These are phyloP conservation scores for Zaprionus bogoriensis DNA, from an alignment of 2,888 invertebrate genomes.

Conservation along the genomic window DNA sequence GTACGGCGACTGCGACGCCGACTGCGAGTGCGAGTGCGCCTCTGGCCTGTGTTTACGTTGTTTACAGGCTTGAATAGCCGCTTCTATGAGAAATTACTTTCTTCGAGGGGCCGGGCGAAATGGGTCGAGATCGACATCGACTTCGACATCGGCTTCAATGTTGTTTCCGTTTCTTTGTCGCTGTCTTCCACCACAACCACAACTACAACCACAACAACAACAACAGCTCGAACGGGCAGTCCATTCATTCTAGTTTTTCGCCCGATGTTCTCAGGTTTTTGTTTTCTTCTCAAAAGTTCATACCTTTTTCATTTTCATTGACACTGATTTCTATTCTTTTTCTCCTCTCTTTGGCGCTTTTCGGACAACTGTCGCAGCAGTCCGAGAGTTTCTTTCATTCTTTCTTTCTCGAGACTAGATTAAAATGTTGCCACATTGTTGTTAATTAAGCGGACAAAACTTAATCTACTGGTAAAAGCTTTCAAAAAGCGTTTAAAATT, in stretches of 20 bases:
- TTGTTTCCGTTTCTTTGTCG: constrained; percentile 39
- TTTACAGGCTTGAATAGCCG: constrained; percentile 4
- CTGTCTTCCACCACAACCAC: constrained; percentile 1
- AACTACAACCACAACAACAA: background rate
- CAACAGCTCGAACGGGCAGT: background rate
- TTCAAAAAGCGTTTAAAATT: no score
- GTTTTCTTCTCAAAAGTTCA: constrained; percentile 57
- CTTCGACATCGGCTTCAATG: constrained; percentile 56
- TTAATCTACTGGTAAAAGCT: background rate
- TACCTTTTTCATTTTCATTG: constrained; percentile 70
- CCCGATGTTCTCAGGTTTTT: constrained; percentile 14
- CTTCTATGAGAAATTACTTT: constrained; percentile 61
- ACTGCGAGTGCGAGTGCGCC: background rate
- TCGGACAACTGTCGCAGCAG: constrained; percentile 33
- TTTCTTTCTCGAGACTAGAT: background rate
- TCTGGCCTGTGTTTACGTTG: background rate
- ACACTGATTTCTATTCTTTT: constrained; percentile 65
- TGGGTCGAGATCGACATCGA: constrained; percentile 59
- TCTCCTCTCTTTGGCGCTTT: constrained; percentile 28
- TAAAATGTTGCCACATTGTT: background rate
- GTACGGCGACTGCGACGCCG: constrained; percentile 43
- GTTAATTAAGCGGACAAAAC: background rate
- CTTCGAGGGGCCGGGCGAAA: constrained; percentile 60
- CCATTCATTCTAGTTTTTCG: constrained; percentile 15
- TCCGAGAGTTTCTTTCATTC: constrained; percentile 11